Evolutionary conservation across 2,888 invertebrate genomes (phyloP), one percentile per base, ranked within the genome.

Genomic region (Chrysina gloriosa): DNA sequence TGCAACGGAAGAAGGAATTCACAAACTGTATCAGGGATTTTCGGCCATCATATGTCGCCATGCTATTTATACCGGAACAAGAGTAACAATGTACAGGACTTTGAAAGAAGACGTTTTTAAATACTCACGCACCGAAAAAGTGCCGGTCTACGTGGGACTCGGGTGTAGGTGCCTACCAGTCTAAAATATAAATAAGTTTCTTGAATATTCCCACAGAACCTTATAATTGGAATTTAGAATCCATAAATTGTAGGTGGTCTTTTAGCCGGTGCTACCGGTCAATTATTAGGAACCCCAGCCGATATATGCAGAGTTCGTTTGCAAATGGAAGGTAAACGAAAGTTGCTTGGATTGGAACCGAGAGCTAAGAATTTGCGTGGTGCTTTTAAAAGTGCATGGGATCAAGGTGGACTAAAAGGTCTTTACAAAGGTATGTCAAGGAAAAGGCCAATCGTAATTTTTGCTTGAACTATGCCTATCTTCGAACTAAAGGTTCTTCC

Each of bases 271-370:
- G 92, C 92, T 0, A 81, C 95, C 68, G 94, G 94, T 11, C 97
- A 97, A 85, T 92, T 95, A 84, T 86, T 96, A 72, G 91, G 93
- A 48, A 95, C 94, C 71, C 97, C 97, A 0, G 91, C 96, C 0
- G 97, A 97, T 86, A 86, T 97, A 74, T 90, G 97, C 75, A 97
- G 97, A 85, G 95, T 97, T 14, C 96, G 96, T 84, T 90, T 96
- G 85, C 97, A 97, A 84, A 94, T 96, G 89, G 97, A 97, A 82
- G 97, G 97, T 0, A 88, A 91, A 69, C 84, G 95, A 19, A 81
- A 90, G 68, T 82, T 96, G 67, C 90, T 95, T 84, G 96, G 96
- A 29, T 88, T 93, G 71, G 87, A 92, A 6, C 90, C 94, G 0
- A 85, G 96, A 76, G 95, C 95, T 50, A 85, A 87, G 72, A 90